Conservation (phyloP, 2,113 vertebrate genomes). For the Trichechus manatus region DNA sequence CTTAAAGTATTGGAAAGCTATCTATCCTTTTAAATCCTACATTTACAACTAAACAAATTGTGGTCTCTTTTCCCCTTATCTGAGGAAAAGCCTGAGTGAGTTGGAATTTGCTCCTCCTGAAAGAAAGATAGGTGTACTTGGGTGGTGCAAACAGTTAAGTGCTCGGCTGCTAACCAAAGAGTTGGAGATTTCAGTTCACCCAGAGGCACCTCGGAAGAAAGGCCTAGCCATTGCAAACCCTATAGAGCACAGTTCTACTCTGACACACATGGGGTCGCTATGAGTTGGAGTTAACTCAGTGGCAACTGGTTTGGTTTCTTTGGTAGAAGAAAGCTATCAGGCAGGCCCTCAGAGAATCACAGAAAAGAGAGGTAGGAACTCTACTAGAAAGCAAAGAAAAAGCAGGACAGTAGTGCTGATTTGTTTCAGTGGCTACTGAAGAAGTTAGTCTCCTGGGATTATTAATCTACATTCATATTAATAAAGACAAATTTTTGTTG, state of each 20-base stretch:
- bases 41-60: slow-evolving; percentile 9
- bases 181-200: background rate
- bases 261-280: background rate
- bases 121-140: too few relatives aligned
- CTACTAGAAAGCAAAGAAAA: background rate
- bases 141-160: background rate
- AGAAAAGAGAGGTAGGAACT: background rate
- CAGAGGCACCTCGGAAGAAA: background rate
- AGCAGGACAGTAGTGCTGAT: background rate
- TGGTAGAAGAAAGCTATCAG: background rate
- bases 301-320: background rate
- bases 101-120: background rate
- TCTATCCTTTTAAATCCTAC: background rate
- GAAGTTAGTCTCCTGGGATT: background rate
- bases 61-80: background rate
- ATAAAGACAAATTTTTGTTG: background rate
- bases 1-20: slow-evolving; percentile 1
- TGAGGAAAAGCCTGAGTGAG: background rate
- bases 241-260: background rate
- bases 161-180: background rate
- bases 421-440: background rate
- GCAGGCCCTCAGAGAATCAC: background rate
- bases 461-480: background rate
- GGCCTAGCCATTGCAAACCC: background rate
- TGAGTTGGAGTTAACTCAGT: background rate